These are phyloP conservation scores for Notolepis coatsorum DNA, from an alignment of 2,797 vertebrate species.

Conservation along the genomic window DNA sequence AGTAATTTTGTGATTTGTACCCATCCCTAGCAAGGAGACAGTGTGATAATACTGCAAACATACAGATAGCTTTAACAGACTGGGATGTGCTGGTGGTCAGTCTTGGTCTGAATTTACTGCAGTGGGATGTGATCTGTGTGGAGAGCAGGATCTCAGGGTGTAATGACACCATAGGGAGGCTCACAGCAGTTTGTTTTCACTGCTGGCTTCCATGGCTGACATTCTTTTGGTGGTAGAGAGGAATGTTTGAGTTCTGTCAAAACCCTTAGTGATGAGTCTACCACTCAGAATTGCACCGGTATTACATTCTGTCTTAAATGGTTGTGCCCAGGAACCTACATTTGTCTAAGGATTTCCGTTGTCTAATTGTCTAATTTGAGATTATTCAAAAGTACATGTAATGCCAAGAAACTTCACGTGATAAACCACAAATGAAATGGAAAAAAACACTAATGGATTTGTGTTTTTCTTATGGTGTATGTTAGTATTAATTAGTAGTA, in stretches of 20 bases:
- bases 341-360: no score
- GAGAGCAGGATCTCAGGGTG: slow-evolving; percentile 5
- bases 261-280: slow-evolving; percentile 50
- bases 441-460: no score
- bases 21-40: neutral
- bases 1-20: neutral
- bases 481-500: no score
- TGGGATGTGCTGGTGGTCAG: neutral
- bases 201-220: slow-evolving; percentile 52
- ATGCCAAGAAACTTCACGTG: no score
- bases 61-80: neutral
- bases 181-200: slow-evolving; percentile 52
- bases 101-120: neutral
- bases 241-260: slow-evolving; percentile 32
- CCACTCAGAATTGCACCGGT: slow-evolving; percentile 45
- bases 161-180: slow-evolving; percentile 58
- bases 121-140: slow-evolving; percentile 18
- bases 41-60: neutral
- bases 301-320: slow-evolving; percentile 14
- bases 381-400: no score
- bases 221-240: slow-evolving; percentile 46
- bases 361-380: no score
- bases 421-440: no score
- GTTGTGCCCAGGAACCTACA: slow-evolving; percentile 15
- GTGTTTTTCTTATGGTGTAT: no score